phyloP scores from a whole-genome alignment of 1,140 invertebrate species.

The Galendromus occidentalis region DNA sequence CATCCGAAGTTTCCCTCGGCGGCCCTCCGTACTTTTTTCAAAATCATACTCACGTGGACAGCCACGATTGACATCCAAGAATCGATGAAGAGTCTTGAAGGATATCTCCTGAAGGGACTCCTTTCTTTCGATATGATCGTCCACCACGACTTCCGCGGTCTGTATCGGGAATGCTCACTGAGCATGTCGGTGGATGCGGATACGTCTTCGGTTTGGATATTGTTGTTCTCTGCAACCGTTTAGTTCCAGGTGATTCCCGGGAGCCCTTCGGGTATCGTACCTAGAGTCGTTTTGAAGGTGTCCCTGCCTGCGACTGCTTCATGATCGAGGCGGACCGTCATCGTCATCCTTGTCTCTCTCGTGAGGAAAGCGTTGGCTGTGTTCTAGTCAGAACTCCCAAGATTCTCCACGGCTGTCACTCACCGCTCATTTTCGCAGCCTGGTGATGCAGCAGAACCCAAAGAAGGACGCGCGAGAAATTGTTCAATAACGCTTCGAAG shows the following conservation, averaged over 20 bases:
- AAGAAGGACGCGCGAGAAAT: conserved; percentile 28
- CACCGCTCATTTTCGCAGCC: conserved; percentile 28
- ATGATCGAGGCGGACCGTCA: too few relatives aligned
- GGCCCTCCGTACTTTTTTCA: too few relatives aligned
- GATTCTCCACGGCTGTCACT: conserved; percentile 23
- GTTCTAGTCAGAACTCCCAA: not conserved
- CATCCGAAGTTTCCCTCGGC: too few relatives aligned
- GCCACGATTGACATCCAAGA: conserved; percentile 1
- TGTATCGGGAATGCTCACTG: conserved; percentile 2
- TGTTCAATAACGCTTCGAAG: conserved; percentile 25
- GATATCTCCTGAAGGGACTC: not conserved
- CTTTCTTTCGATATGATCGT: not conserved
- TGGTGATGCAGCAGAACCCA: conserved; percentile 31
- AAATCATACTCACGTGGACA: not conserved
- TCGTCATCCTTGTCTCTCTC: too few relatives aligned
- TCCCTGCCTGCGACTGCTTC: too few relatives aligned
- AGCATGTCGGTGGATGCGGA: conserved; percentile 1
- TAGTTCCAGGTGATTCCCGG: too few relatives aligned
- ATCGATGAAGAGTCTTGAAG: conserved; percentile 5
- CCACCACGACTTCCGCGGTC: conserved; percentile 8
- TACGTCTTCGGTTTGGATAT: not conserved
- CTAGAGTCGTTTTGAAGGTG: too few relatives aligned
- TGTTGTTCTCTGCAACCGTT: not conserved
- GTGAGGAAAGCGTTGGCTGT: not conserved
- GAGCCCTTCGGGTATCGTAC: too few relatives aligned